Conservation (phyloP, 2,113 vertebrate species). For the Helogale parvula region DNA sequence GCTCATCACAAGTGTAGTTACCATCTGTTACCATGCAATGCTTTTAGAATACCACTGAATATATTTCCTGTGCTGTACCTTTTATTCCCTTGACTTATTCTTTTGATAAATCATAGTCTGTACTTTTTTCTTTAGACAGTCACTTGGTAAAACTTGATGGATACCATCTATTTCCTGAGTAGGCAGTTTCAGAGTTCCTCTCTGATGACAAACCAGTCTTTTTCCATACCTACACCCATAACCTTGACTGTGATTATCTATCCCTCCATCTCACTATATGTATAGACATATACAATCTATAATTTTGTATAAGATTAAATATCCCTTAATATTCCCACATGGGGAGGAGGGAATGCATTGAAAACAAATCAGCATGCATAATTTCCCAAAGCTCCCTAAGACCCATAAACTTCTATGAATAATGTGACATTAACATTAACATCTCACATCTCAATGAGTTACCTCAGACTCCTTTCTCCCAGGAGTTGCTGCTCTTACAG, state of each 20-base stretch:
- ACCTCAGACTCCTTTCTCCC: background rate
- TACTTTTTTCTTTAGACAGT: background rate
- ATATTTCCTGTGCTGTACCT: background rate
- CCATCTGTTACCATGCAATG: background rate
- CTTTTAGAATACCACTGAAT: background rate
- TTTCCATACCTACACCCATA: background rate
- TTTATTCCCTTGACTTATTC: background rate
- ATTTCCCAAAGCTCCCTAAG: background rate
- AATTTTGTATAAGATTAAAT: background rate
- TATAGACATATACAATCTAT: background rate
- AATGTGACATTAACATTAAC: background rate
- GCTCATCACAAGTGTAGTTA: background rate
- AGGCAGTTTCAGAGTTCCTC: background rate
- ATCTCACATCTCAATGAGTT: background rate
- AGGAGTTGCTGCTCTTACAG: background rate
- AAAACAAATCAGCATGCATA: background rate
- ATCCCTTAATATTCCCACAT: background rate
- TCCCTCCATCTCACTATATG: background rate
- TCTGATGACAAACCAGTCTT: background rate
- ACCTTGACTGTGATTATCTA: background rate
- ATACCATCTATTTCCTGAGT: background rate
- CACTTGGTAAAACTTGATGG: background rate
- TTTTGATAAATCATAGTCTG: background rate
- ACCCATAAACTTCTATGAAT: background rate
- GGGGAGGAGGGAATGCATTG: background rate